Evolutionary conservation across 2,888 invertebrate species (phyloP), one percentile per base, ranked within the genome.

Genomic region (Tuberolachnus salignus): DNA sequence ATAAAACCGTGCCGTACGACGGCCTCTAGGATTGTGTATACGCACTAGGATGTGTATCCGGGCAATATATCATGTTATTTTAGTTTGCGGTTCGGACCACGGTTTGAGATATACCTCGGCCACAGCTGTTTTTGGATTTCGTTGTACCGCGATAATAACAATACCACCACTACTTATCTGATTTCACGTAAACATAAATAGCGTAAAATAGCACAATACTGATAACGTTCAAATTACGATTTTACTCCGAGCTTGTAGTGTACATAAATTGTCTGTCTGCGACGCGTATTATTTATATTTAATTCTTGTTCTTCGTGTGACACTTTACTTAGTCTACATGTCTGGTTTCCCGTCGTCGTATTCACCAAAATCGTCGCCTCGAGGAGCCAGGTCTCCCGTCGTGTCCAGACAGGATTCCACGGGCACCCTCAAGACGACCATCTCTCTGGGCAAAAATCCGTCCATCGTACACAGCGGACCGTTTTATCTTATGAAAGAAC

Each of bases 401-500:
- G 96, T 97, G 85, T 94, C 95, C 83, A 91, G 97, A 83, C 96
- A 97, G 87, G 97, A 98, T 88, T 96, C 97, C 81, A 96, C 97
- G 83, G 98, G 97, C 84, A 98, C 97, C 82, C 89, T 98, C 83
- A 97, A 97, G 89, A 97, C 97, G 83, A 98, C 97, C 83, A 98
- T 98, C 88, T 95, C 96, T 82, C 88, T 98, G 83, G 97, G 97
- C 83, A 97, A 97, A 87, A 97, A 96, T 86, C 97, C 98, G 80
- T 94, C 97, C 81, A 97, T 98, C 84, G 95, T 97, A 87, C 95
- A 96, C 86, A 95, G 95, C 88, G 97, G 97, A 84, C 97, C 97
- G 84, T 98, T 98, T 88, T 98, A 98, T 88, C 92, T 98, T 86
- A 94, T 97, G 92, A 96, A 95, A 89, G 96, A 96, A 87, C 94